phyloP scores from a whole-genome alignment of 2,888 invertebrate genomes.

The Philereme vetulata region DNA sequence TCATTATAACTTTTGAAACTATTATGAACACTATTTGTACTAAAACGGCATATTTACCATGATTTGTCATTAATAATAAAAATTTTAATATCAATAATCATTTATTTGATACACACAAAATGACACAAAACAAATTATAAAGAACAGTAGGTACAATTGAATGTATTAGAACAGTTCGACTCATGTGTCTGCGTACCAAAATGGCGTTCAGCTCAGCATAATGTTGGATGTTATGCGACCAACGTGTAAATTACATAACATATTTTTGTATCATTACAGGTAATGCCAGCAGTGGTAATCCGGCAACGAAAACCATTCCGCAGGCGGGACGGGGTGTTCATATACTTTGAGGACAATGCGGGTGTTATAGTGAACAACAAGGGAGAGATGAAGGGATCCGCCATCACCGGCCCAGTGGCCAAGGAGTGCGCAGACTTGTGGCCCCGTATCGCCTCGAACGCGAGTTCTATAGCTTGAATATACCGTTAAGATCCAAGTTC shows the following conservation, averaged over 20 bases:
- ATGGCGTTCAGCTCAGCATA: too few relatives aligned
- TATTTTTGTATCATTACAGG: constrained; percentile 74
- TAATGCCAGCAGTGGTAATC: constrained; percentile 99
- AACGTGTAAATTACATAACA: not conserved
- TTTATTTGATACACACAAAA: too few relatives aligned
- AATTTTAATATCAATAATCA: too few relatives aligned
- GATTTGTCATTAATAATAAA: too few relatives aligned
- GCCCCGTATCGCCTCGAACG: constrained; percentile 99
- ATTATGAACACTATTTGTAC: too few relatives aligned
- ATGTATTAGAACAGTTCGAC: too few relatives aligned
- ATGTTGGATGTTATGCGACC: too few relatives aligned
- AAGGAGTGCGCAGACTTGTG: constrained; percentile 99
- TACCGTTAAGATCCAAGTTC: constrained; percentile 47
- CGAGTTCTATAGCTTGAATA: constrained; percentile 96
- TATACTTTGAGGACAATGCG: constrained; percentile 99
- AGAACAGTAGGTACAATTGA: too few relatives aligned
- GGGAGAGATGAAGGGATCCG: constrained; percentile 99
- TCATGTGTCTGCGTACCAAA: too few relatives aligned
- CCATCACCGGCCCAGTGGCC: constrained; percentile 99
- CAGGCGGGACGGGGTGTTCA: constrained; percentile 99
- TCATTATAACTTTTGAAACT: too few relatives aligned
- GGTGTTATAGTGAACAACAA: constrained; percentile 99
- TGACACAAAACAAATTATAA: too few relatives aligned
- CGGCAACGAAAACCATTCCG: constrained; percentile 99
- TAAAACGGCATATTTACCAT: too few relatives aligned